Evolutionary conservation across 23 tunicate genomes (phyloP).

Genomic region (Ascidia mentula): DNA sequence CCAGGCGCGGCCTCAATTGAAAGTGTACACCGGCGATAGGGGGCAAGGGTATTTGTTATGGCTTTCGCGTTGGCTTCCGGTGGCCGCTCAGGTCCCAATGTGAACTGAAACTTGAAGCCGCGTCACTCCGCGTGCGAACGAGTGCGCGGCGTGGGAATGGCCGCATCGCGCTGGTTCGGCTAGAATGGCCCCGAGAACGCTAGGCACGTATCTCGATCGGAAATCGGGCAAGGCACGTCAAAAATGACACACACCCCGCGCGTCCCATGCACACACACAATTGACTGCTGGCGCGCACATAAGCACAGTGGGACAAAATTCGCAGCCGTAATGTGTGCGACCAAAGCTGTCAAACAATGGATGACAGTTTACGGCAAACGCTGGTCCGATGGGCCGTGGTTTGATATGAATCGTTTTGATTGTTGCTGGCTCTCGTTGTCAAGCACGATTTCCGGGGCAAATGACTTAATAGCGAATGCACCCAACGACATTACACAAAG

Average conservation of each 20-base stretch:
- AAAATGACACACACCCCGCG: slow-evolving; percentile 18
- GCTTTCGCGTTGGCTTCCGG: slow-evolving; percentile 23
- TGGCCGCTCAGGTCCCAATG: background rate
- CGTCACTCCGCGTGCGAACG: slow-evolving; percentile 26
- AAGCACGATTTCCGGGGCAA: too few species aligned
- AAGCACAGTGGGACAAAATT: too few species aligned
- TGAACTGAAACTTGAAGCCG: slow-evolving; percentile 40
- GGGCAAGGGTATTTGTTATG: slow-evolving; percentile 19
- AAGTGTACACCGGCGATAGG: slow-evolving; percentile 25
- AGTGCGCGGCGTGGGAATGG: slow-evolving; percentile 30
- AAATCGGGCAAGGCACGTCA: slow-evolving; percentile 15
- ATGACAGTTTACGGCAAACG: too few species aligned
- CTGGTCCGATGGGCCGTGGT: too few species aligned
- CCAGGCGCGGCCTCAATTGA: slow-evolving; percentile 25
- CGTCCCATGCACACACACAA: background rate
- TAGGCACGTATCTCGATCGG: slow-evolving; percentile 11
- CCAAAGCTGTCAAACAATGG: too few species aligned
- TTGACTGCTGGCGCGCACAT: background rate
- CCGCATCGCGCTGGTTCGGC: slow-evolving; percentile 4
- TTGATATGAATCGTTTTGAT: too few species aligned
- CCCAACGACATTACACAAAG: too few species aligned
- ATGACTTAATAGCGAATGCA: too few species aligned
- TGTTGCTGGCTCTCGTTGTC: too few species aligned
- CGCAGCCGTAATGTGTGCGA: too few species aligned
- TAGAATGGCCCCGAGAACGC: slow-evolving; percentile 1